Conservation (phyloP, 2,797 vertebrate genomes). For the Babyrousa celebensis region DNA sequence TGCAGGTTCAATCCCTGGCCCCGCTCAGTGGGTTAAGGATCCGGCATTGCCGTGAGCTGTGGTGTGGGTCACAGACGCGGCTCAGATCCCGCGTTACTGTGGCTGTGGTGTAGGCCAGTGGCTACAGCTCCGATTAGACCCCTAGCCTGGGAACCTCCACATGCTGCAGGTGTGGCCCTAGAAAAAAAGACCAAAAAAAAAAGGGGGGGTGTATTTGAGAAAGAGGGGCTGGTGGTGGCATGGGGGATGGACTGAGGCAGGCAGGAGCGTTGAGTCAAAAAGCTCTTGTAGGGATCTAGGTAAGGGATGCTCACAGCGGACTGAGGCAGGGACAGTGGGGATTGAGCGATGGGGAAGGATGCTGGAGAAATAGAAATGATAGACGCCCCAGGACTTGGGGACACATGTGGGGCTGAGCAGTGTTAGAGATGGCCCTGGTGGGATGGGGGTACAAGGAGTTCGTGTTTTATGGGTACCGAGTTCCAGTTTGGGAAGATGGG, state of each 20-base stretch:
- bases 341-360: background rate
- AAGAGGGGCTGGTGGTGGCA: background rate
- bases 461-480: background rate
- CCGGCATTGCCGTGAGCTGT: too few relatives aligned
- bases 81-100: too few relatives aligned
- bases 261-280: background rate
- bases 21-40: too few relatives aligned
- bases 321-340: background rate
- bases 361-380: background rate
- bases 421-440: background rate
- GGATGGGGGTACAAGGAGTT: background rate
- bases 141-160: too few relatives aligned
- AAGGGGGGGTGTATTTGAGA: background rate
- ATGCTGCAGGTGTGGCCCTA: too few relatives aligned
- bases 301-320: background rate
- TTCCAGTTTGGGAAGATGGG: background rate
- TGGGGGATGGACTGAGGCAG: background rate
- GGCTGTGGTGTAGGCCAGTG: too few relatives aligned
- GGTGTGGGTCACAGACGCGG: too few relatives aligned
- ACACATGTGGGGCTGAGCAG: accelerated
- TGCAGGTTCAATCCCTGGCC: too few relatives aligned
- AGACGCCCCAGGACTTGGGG: background rate
- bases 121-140: too few relatives aligned
- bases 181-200: too few relatives aligned
- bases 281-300: background rate